Evolutionary conservation across 1,140 invertebrate genomes (phyloP), one percentile per base, ranked within the genome.

Genomic region (Heliconius hewitsoni): DNA sequence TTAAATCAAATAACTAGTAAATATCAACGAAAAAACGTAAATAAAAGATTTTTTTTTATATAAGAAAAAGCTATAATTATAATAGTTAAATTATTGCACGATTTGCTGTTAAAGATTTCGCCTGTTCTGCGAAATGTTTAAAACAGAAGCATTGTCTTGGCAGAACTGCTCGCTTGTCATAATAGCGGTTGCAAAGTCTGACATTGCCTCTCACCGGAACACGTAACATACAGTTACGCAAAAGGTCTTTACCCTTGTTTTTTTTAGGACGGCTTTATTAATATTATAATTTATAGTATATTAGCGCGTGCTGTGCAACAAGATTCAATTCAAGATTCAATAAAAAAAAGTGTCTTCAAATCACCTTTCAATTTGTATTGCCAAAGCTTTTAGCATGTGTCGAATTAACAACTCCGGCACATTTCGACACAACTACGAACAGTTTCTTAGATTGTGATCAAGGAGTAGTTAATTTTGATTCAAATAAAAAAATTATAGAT

Each of bases 231-330:
- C 78, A 78, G 81, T 94, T 94, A 92, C 87, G 92, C 91, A 94
- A 94, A 94, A 91, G 91, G 85, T 92, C 90, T 94, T 94, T 94
- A 92, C 93, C 90, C 91, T 88, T 93, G 89, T 92, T 93, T 93
- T 91, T 39, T 94, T 91, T 91, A 89, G 93, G 90, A 93, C 92
- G 89, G 80, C 78, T 88, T 84, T 90, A 89, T 89, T 87, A 90
- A 92, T 92, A 89, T 91, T 90, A 91, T 90, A 90, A 93, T 92
- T 93, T 87, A 89, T 19, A 52, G 8, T 78, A 84, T 88, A 87
- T 90, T 88, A 90, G 84, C 89, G 90, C 86, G 27, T 66, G 60
- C 60, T 66, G 60, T 66, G 60, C 60, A 66, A 66, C 27, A 57
- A 23, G 23, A 66, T 30, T 66, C 11, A 66, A 66, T 66, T 66